phyloP scores from a whole-genome alignment of 2,797 vertebrate genomes.

The Alectoris magna region DNA sequence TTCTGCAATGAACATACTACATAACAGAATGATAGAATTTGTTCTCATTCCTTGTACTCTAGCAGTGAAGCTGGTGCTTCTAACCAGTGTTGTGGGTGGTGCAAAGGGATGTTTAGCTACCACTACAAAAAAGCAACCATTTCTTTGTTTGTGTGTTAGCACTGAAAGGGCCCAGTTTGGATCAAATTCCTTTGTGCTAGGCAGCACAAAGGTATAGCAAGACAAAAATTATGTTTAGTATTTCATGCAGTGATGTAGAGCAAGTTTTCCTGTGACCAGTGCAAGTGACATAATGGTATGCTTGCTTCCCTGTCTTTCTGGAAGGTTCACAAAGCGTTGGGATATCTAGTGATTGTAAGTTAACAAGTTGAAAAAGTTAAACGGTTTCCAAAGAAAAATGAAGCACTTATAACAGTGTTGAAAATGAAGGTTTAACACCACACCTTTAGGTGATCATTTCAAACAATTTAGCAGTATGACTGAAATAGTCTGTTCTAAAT shows the following conservation, averaged over 20 bases:
- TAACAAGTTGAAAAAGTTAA: neutral
- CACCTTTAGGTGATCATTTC: neutral
- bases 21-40: neutral
- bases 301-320: neutral
- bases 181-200: neutral
- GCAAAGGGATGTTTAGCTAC: neutral
- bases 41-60: neutral
- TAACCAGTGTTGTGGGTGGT: neutral
- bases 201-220: neutral
- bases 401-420: neutral
- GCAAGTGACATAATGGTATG: neutral
- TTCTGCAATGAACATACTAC: neutral
- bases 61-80: neutral
- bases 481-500: neutral
- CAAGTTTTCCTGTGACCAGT: neutral
- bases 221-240: neutral
- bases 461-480: neutral
- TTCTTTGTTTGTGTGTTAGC: neutral
- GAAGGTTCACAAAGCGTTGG: neutral
- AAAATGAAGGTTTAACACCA: neutral
- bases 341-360: neutral
- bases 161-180: neutral
- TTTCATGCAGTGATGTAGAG: neutral
- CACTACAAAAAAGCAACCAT: neutral
- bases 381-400: neutral